Base-by-base conservation (phyloP, 2,797 vertebrate species). In the Petrocephalus sullivani region DNA sequence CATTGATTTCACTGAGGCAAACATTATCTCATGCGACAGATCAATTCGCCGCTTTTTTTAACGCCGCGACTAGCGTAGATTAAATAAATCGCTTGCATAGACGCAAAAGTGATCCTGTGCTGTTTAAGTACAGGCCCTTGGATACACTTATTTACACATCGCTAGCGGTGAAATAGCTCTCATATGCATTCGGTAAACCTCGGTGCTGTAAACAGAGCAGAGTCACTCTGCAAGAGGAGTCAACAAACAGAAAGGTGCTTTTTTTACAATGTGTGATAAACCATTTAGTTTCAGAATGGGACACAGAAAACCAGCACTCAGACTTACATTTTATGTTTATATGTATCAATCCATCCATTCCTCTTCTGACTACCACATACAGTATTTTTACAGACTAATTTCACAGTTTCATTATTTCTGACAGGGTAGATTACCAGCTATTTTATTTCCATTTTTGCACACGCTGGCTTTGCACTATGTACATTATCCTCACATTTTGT, bases 21-120 rank as follows among this genome's bases (percentile, higher is more conserved):
- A 84, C 53, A 84, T 84, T 56, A 54, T 84, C 49, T 53, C 82
- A 56, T 84, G 46, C 51, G n/a, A 49, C 49, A 33, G 82, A 84
- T 54, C 49, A 23, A 84, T 84, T n/a, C 10, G 10, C 0, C 5
- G n/a, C 7, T 54, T 54, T 56, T 28, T 23, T 23, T 84, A 84
- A 84, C 23, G 46, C 82, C 1, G 46, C 54, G 49, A 84, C 82
- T 54, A 54, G 67, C 16, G 81, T 64, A 33, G 85, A 91, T 81
- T 19, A 81, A 81, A 81, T 46, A 81, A 81, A 81, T 81, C 2
- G 71, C 19, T 78, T 19, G 19, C 33, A n/a, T 81, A 37, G 75
- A 49, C 5, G 16, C 37, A 81, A n/a, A 81, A n/a, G 7, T 90
- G 85, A 88, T 53, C 86, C 89, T 91, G 91, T 83, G 83, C n/a